Percentiles rank a stretch among this genome's conserved stretches.
Evolutionary conservation across 2,113 vertebrate species (phyloP).

Genomic region (Oxyura jamaicensis): DNA sequence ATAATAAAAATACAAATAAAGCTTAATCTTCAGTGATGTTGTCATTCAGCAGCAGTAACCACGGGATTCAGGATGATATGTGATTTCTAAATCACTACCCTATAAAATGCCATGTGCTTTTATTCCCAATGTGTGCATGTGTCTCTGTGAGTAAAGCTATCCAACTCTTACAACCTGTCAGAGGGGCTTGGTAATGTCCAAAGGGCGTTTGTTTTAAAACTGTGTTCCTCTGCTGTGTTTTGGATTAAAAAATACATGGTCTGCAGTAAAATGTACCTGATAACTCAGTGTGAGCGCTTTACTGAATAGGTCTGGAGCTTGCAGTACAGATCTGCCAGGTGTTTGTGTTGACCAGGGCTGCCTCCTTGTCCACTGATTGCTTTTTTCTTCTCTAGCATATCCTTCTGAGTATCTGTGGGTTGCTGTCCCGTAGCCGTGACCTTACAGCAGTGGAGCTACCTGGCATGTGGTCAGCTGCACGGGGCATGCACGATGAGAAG

Average conservation of each 20-base stretch:
- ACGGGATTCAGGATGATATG: not conserved
- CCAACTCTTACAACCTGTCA: not conserved
- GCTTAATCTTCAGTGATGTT: not conserved
- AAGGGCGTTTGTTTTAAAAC: not conserved
- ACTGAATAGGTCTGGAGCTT: not conserved
- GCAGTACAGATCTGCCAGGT: not conserved
- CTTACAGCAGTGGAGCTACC: not conserved
- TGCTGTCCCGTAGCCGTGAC: not conserved
- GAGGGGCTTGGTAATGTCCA: not conserved
- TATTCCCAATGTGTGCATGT: not conserved
- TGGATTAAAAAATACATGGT: not conserved
- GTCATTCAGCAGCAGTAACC: conserved; percentile 27
- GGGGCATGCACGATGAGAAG: not conserved
- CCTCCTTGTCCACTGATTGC: not conserved
- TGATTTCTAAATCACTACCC: not conserved
- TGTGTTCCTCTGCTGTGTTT: not conserved
- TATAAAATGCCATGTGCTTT: not conserved
- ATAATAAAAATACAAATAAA: conserved; percentile 16
- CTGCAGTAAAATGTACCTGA: not conserved
- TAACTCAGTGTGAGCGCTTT: not conserved
- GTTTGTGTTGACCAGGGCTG: not conserved
- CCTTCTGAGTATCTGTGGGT: not conserved
- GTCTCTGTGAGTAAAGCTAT: not conserved
- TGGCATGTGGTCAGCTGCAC: not conserved
- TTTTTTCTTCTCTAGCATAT: not conserved